Percentiles rank a stretch among this genome's conserved stretches.
Evolutionary conservation across 2,113 vertebrate genomes (phyloP).

Genomic region (Saguinus midas): DNA sequence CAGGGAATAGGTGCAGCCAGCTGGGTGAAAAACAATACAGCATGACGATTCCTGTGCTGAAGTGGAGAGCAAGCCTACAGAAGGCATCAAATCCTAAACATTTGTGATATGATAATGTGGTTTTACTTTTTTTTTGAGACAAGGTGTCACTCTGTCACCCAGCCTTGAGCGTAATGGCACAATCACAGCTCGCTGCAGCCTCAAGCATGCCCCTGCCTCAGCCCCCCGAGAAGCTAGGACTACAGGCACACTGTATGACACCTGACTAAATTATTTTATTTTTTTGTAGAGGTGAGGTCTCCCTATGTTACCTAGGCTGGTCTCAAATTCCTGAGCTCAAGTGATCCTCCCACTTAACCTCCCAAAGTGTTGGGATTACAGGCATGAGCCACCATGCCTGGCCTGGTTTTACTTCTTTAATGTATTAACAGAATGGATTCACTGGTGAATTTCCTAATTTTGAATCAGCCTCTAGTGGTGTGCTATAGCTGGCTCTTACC

Average conservation of each 20-base stretch:
- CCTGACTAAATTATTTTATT: not conserved
- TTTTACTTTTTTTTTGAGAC: not conserved
- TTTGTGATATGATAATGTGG: not conserved
- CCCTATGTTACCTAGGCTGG: not conserved
- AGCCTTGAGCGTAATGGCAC: not conserved
- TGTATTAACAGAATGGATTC: not conserved
- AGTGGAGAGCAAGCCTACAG: not conserved
- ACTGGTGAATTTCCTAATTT: not conserved
- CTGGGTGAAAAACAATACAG: rapidly evolving
- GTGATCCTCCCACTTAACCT: not conserved
- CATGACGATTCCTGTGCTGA: not conserved
- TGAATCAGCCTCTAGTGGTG: not conserved
- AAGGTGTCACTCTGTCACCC: not conserved
- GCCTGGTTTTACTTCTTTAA: not conserved
- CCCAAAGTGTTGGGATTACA: not conserved
- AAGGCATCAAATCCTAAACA: not conserved
- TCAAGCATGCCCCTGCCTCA: not conserved
- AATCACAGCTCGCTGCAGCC: not conserved
- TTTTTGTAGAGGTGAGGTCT: not conserved
- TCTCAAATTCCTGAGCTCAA: not conserved
- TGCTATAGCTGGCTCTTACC: not conserved
- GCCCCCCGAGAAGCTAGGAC: not conserved
- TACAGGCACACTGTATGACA: not conserved
- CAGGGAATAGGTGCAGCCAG: not conserved
- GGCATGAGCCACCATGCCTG: not conserved